Base-by-base conservation (phyloP, 2,888 invertebrate species). In the Penaeus monodon region DNA sequence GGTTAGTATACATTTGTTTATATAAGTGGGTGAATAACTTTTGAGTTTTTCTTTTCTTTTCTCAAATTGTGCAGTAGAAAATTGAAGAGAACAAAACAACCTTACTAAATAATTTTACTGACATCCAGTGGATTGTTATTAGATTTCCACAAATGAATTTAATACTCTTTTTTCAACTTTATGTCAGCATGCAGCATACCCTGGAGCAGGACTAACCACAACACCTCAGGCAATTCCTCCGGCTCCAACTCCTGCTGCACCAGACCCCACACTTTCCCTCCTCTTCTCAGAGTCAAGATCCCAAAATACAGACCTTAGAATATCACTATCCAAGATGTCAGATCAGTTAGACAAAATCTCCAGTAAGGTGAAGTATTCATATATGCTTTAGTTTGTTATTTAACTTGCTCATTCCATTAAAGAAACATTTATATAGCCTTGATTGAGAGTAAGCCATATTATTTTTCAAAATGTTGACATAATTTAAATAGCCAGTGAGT, bases 271-370 rank as follows among this genome's bases (percentile, higher is more conserved):
- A 24, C 78, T 85, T 8, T 65, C 79, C 24, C 85, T 85, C 63
- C 70, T 85, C 27, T 85, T 85, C 49, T 85, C 85, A 14, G 85
- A 85, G 64, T 79, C 78, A 7, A 78, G 85, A 68, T 65, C 85
- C 29, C 85, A 85, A 63, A 85, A 85, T 57, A 85, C 85, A n/a
- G 85, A 87, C 20, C 83, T 87, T 27, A 82, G 79, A 38, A 83
- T 83, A 29, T 74, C 83, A 6, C 83, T 87, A 22, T 82, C 83
- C 22, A 87, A 70, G 76, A 83, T 87, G 65, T 83, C 86, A 20
- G 86, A 87, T 64, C 83, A 79, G 83, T 73, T 87, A 44, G 86
- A 87, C 29, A 63, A 38, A 7, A 78, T 87, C 17, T 22, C 81
- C 33, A 65, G 64, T 24, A 87, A 87, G 86, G 86, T 87, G 44